A percentile compares a stretch with the other conserved stretches of the same genome.
Conservation (phyloP, 2,888 invertebrate genomes). For the Mallateleia sp. region DNA sequence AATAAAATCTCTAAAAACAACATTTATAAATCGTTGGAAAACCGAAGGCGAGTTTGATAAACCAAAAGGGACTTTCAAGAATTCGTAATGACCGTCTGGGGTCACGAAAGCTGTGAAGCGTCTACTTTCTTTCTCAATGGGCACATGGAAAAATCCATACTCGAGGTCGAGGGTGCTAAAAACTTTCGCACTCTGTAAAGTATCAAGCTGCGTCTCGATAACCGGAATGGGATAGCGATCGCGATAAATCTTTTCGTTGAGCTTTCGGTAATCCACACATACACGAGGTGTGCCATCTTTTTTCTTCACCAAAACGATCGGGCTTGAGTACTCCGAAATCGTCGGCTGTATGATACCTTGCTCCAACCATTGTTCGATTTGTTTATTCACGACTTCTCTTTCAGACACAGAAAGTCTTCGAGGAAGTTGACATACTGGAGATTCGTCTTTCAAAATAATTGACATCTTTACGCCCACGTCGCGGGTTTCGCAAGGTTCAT, state of each 20-base stretch:
- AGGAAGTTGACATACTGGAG: constrained; percentile 56
- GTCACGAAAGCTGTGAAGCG: constrained; percentile 71
- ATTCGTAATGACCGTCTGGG: constrained; percentile 59
- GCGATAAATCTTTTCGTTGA: too few relatives aligned
- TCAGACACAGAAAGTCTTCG: constrained; percentile 59
- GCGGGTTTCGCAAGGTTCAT: constrained; percentile 42
- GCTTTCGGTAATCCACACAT: too few relatives aligned
- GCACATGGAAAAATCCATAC: constrained; percentile 76
- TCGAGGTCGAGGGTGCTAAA: constrained; percentile 68
- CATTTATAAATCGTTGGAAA: constrained; percentile 63
- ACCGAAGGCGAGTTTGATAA: constrained; percentile 67
- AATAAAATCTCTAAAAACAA: constrained; percentile 58
- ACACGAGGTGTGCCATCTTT: too few relatives aligned
- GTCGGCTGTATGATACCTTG: constrained; percentile 68
- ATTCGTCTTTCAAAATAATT: constrained; percentile 70
- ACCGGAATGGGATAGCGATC: constrained; percentile 72
- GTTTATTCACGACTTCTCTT: constrained; percentile 62
- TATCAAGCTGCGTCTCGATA: constrained; percentile 72
- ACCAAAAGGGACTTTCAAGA: constrained; percentile 68
- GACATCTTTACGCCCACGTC: constrained; percentile 53
- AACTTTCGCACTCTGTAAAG: constrained; percentile 51
- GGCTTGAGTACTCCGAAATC: too few relatives aligned
- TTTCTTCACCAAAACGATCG: too few relatives aligned
- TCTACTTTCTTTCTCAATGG: constrained; percentile 51
- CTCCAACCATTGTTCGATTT: constrained; percentile 69